These are phyloP conservation scores for Pinna nobilis DNA, from an alignment of 1,140 invertebrate genomes.

Conservation along the genomic window DNA sequence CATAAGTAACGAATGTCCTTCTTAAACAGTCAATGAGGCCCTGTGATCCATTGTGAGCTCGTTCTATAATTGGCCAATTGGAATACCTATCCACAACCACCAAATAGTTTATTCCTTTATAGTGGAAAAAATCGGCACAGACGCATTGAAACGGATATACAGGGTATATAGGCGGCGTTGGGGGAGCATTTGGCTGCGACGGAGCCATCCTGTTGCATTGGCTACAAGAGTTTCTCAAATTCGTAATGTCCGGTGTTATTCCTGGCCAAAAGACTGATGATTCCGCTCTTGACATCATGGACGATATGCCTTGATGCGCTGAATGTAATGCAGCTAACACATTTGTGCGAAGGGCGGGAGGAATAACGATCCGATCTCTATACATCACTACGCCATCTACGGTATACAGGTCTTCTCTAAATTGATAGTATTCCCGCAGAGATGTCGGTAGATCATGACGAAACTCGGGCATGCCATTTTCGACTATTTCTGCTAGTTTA, in stretches of 20 bases:
- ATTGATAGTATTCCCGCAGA: conserved; percentile 34
- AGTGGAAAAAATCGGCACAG: conserved; percentile 42
- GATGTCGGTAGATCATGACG: conserved; percentile 15
- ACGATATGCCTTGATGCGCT: conserved; percentile 33
- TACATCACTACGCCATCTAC: conserved; percentile 17
- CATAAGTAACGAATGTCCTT: conserved; percentile 38
- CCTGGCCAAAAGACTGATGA: conserved; percentile 44
- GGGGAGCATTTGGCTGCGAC: conserved; percentile 37
- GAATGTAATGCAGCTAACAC: neutral
- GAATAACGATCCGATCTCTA: conserved; percentile 20
- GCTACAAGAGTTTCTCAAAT: neutral
- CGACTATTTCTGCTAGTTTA: conserved; percentile 19
- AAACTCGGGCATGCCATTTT: conserved; percentile 31
- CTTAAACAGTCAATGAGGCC: conserved; percentile 27
- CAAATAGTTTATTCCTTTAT: conserved; percentile 20
- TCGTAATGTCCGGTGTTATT: conserved; percentile 35
- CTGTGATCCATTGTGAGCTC: conserved; percentile 8
- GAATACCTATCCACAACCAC: conserved; percentile 34
- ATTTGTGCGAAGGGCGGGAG: neutral
- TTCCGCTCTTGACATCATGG: conserved; percentile 45
- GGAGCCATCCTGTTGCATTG: conserved; percentile 39
- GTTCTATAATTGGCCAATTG: conserved; percentile 34
- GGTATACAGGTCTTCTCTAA: conserved; percentile 12
- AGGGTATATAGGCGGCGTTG: conserved; percentile 31
- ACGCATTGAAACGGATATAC: conserved; percentile 46